Evolutionary conservation across 2,797 vertebrate species (phyloP), one percentile per base, ranked within the genome.

Genomic region (Anableps anableps): DNA sequence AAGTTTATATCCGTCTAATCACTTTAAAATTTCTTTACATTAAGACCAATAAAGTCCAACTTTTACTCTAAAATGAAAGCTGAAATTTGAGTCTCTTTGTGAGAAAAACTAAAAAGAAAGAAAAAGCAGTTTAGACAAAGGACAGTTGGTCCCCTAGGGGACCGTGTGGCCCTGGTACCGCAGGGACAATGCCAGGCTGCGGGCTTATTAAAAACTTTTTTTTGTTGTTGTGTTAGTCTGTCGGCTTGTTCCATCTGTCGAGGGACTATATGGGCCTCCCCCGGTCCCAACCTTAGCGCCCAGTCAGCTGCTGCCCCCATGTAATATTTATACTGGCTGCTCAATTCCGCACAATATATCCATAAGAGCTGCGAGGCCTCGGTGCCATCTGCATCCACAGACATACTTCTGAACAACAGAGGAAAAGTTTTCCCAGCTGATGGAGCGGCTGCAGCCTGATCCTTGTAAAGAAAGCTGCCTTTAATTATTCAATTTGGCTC

Each of bases 221-320:
- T 76, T 31, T 62, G 36, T 75, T 95, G 91, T 95, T 95, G 92
- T 89, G 84, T 90, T 89, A 75, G 89, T 95, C 95, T 96, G 92
- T 96, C 95, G 96, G 96, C 96, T 96, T 96, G 94, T 96, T 97
- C 97, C 98, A 99, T 99, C 98, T 99, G 98, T 98, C 97, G 95
- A 96, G 95, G 95, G 96, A 95, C 95, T 82, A 74, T 89, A 86
- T 90, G 96, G 95, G 85, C 91, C 93, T 93, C 93, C 92, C 92
- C 87, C 84, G 55, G 86, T 88, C 92, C 78, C 90, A 80, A 93
- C 95, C 91, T 91, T 83, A 77, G 87, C 94, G 88, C 95, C 86
- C 95, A 95, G 93, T 98, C 98, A 98, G 97, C 98, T 99, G 98
- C 96, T 96, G 85, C 95, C 94, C 94, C 94, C 96, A 97, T 98